These are phyloP conservation scores for Microdon myrmicae DNA, from an alignment of 2,888 invertebrate species.

Conservation along the genomic window DNA sequence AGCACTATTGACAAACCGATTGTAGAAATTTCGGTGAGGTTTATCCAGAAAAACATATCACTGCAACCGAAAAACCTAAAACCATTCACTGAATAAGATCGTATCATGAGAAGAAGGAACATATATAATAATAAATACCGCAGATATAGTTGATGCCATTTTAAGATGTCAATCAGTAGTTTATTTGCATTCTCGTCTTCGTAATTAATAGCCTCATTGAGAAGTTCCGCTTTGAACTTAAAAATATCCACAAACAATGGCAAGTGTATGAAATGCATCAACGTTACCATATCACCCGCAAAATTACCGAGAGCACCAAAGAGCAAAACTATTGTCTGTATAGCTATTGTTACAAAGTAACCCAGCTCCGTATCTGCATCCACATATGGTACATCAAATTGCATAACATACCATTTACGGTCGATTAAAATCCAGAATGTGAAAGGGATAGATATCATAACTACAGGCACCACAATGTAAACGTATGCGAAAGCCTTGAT, in stretches of 20 bases:
- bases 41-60: slow-evolving; percentile 19
- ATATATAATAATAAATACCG: not conserved
- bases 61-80: slow-evolving; percentile 4
- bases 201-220: slow-evolving; percentile 42
- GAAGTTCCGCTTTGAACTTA: slow-evolving; percentile 42
- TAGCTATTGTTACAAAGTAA: slow-evolving; percentile 35
- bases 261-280: slow-evolving; percentile 49
- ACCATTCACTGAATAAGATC: too few species aligned
- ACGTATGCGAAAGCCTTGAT: not conserved
- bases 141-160: slow-evolving; percentile 53
- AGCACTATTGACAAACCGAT: slow-evolving; percentile 53
- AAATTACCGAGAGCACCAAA: slow-evolving; percentile 53
- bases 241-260: slow-evolving; percentile 54
- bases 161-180: slow-evolving; percentile 48
- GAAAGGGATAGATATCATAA: slow-evolving; percentile 22
- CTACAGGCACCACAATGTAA: not conserved
- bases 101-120: too few species aligned
- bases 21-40: slow-evolving; percentile 47
- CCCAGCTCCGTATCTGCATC: slow-evolving; percentile 50
- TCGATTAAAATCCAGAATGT: slow-evolving; percentile 15
- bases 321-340: slow-evolving; percentile 40
- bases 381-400: slow-evolving; percentile 54
- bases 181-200: not conserved
- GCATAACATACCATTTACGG: slow-evolving; percentile 45
- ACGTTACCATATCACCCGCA: slow-evolving; percentile 53